These are phyloP conservation scores for Trematomus bernacchii DNA, from an alignment of 2,797 vertebrate species.

Conservation along the genomic window DNA sequence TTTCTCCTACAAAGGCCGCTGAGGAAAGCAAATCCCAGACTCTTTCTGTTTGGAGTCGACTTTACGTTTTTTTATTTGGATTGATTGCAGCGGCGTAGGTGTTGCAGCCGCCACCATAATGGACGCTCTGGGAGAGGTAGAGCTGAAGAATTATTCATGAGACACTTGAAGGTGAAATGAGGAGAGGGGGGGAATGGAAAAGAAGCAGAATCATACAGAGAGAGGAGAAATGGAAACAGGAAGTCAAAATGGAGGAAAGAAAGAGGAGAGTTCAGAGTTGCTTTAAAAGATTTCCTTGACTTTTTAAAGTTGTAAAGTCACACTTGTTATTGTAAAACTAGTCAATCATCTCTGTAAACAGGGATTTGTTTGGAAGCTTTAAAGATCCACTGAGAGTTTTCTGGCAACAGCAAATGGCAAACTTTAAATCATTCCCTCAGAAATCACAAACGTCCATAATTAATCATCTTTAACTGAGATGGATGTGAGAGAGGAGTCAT, in stretches of 20 bases:
- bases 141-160: constrained; percentile 68
- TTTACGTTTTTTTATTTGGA: constrained; percentile 73
- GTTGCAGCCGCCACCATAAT: constrained; percentile 58
- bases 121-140: constrained; percentile 56
- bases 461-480: no score
- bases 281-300: not conserved
- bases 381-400: constrained; percentile 7
- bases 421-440: not conserved
- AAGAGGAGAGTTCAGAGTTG: not conserved
- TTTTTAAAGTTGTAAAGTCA: not conserved
- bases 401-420: not conserved
- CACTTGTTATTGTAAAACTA: not conserved
- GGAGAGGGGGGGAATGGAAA: constrained; percentile 12
- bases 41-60: constrained; percentile 50
- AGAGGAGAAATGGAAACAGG: not conserved
- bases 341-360: not conserved
- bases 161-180: constrained; percentile 63
- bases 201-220: constrained; percentile 23
- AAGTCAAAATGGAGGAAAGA: not conserved
- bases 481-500: no score
- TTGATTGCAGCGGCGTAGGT: constrained; percentile 69
- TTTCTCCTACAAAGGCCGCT: constrained; percentile 38
- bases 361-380: not conserved
- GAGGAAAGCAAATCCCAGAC: constrained; percentile 42
- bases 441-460: no score